Conservation (phyloP, 1,140 invertebrate genomes). For the Cotesia vestalis region DNA sequence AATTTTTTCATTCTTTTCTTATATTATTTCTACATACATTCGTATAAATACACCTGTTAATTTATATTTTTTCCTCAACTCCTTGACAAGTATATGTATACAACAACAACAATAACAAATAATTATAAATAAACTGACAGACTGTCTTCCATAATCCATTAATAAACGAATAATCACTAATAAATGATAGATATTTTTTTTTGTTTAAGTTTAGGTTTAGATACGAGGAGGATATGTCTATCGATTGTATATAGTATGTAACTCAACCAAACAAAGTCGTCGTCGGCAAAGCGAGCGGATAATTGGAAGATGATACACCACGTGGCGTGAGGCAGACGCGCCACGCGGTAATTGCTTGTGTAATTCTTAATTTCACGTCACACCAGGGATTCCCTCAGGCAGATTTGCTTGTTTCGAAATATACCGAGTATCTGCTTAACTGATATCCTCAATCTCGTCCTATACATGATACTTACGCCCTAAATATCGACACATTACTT, state of each 20-base stretch:
- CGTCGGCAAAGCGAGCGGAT: slow-evolving; percentile 51
- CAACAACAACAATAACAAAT: too few relatives aligned
- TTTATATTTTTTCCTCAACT: neutral
- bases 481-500: neutral
- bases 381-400: slow-evolving; percentile 55
- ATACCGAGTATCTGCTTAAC: slow-evolving; percentile 20
- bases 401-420: slow-evolving; percentile 32
- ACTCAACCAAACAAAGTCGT: slow-evolving; percentile 45
- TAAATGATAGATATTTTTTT: neutral
- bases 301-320: slow-evolving; percentile 65
- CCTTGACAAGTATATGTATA: neutral
- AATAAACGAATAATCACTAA: too few relatives aligned
- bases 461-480: neutral
- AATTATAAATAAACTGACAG: too few relatives aligned
- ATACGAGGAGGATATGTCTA: slow-evolving; percentile 1
- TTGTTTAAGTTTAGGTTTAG: neutral
- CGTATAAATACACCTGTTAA: neutral
- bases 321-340: slow-evolving; percentile 55
- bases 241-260: slow-evolving; percentile 27
- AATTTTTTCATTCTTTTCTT: slow-evolving; percentile 16
- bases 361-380: slow-evolving; percentile 66
- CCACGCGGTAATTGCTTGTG: slow-evolving; percentile 61
- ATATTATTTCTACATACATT: neutral
- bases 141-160: too few relatives aligned
- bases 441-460: neutral